These are phyloP conservation scores for Watersipora subatra DNA, from an alignment of 1,140 invertebrate species.

Conservation along the genomic window DNA sequence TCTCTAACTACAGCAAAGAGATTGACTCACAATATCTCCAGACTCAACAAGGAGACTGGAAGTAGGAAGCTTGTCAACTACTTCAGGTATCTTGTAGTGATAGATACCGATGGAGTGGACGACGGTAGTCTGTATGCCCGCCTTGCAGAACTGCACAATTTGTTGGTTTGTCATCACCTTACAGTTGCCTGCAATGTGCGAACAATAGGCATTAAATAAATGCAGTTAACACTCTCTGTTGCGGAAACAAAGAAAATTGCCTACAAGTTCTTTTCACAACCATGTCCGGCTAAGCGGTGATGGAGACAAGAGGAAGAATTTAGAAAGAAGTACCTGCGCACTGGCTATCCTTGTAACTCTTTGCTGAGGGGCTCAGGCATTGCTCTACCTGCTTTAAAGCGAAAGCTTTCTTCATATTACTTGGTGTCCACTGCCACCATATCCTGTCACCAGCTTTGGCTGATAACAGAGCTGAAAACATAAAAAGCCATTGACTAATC, in stretches of 20 bases:
- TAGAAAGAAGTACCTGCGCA: too few relatives aligned
- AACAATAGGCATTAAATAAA: too few relatives aligned
- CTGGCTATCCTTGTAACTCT: slow-evolving; percentile 7
- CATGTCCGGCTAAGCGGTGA: too few relatives aligned
- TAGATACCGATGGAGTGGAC: slow-evolving; percentile 31
- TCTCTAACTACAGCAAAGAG: too few relatives aligned
- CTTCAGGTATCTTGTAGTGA: slow-evolving; percentile 25
- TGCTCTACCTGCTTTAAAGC: slow-evolving; percentile 26
- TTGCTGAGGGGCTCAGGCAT: slow-evolving; percentile 23
- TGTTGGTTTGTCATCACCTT: neutral
- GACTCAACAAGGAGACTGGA: slow-evolving; percentile 32
- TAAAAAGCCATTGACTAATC: neutral
- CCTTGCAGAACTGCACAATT: slow-evolving; percentile 5
- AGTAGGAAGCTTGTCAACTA: slow-evolving; percentile 18
- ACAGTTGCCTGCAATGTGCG: neutral
- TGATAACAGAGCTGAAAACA: slow-evolving; percentile 25
- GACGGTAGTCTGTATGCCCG: slow-evolving; percentile 22
- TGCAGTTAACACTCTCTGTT: too few relatives aligned
- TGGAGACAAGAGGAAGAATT: too few relatives aligned
- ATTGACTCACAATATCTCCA: slow-evolving; percentile 28
- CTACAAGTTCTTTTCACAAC: too few relatives aligned
- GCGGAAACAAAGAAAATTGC: too few relatives aligned
- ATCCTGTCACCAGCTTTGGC: slow-evolving; percentile 32
- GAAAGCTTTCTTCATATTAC: slow-evolving; percentile 17
- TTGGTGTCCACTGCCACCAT: slow-evolving; percentile 35